Evolutionary conservation across 1,140 invertebrate species (phyloP).

Genomic region (Coptotermes formosanus): DNA sequence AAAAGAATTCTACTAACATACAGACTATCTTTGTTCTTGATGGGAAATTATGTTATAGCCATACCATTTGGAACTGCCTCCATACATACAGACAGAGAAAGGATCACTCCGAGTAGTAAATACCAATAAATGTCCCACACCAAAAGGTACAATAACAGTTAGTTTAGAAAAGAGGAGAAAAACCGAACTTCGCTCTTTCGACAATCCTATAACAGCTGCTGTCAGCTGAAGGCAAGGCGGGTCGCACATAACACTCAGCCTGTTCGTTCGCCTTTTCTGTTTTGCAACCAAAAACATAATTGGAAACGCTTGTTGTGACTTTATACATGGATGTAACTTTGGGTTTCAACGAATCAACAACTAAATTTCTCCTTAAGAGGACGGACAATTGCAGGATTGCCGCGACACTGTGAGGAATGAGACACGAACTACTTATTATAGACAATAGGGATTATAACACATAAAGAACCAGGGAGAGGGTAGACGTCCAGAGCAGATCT

Average conservation of each 20-base stretch:
- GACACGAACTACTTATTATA: no score
- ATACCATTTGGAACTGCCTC: constrained; percentile 25
- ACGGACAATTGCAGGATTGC: no score
- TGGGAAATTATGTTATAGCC: constrained; percentile 29
- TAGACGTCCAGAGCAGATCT: no score
- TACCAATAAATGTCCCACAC: constrained; percentile 30
- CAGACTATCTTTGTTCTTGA: constrained; percentile 25
- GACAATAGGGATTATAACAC: no score
- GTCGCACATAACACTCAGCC: neutral
- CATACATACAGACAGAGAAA: constrained; percentile 23
- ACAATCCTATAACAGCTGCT: constrained; percentile 26
- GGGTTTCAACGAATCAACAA: no score
- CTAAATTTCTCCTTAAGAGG: no score
- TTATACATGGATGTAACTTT: no score
- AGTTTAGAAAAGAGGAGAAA: constrained; percentile 24
- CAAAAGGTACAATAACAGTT: constrained; percentile 31
- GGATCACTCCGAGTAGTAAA: constrained; percentile 27
- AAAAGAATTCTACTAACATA: neutral
- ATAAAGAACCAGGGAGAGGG: no score
- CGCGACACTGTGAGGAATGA: no score
- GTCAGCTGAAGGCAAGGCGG: neutral
- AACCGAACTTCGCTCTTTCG: constrained; percentile 23
- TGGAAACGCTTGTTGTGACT: no score
- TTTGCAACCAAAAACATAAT: no score
- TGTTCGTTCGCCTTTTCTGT: no score